These are phyloP conservation scores for Heteronetta atricapilla DNA, from an alignment of 2,113 vertebrate genomes.

Conservation along the genomic window DNA sequence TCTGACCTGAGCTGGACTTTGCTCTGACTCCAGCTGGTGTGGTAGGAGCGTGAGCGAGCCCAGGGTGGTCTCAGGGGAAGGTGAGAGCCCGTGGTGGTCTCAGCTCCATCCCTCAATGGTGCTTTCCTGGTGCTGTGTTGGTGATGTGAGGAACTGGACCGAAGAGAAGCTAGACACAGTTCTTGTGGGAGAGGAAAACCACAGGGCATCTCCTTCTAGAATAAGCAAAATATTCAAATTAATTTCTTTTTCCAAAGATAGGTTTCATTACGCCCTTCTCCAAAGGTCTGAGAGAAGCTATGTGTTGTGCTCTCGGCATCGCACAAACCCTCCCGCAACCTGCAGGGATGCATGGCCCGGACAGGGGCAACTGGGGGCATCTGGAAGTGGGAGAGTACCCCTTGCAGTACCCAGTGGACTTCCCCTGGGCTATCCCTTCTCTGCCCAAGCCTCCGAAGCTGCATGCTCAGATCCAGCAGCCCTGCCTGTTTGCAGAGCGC, in stretches of 20 bases:
- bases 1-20: not conserved
- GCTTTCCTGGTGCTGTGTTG: not conserved
- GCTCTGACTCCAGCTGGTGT: not conserved
- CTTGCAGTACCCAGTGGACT: not conserved
- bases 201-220: not conserved
- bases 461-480: not conserved
- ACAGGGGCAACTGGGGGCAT: rapidly evolving
- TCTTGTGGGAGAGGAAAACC: not conserved
- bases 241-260: not conserved
- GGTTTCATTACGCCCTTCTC: not conserved
- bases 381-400: rapidly evolving
- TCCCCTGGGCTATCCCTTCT: not conserved
- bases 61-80: not conserved
- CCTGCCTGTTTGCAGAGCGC: not conserved
- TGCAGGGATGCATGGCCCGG: rapidly evolving
- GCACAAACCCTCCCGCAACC: rapidly evolving
- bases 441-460: too few species aligned
- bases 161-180: not conserved
- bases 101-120: not conserved
- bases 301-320: not conserved
- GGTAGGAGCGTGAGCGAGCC: not conserved
- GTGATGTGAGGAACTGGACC: not conserved
- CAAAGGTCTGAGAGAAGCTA: not conserved
- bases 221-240: constrained; percentile 12
- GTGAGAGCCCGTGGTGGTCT: not conserved